Evolutionary conservation across 2,797 vertebrate species (phyloP), one percentile per base, ranked within the genome.

Genomic region (Enoplosus armatus): DNA sequence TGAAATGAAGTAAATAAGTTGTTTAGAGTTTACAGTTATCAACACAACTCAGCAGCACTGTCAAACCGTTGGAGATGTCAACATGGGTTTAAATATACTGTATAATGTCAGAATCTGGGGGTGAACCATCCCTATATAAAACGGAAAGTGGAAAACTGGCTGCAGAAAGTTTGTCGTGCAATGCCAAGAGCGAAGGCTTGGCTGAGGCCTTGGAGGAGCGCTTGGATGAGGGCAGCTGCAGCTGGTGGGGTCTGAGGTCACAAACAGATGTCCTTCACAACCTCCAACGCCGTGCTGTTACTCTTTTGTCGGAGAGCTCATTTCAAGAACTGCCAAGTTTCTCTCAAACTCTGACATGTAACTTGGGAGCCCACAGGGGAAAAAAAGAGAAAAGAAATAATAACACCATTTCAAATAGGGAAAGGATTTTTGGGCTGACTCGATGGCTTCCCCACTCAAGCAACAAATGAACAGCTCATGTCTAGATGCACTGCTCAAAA

Each of bases 231-330:
- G 75, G 79, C 63, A 6, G 77, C 82, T 90, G 90, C 87, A 93
- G 91, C 89, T 92, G 91, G 33, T 58, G 73, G 70, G 87, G 85
- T 90, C 87, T 86, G 85, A 90, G 89, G 89, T 92, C 89, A 84
- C 51, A 0, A 78, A 50, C 89, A 89, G 89, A 91, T 90, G 90
- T 92, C 92, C 90, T 89, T 84, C 89, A 85, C 85, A 88, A 76
- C 72, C 87, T 86, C 86, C 77, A 80, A 11, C 39, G 6, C 72
- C 24, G 53, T 71, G 79, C 72, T 76, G 65, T 22, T 74, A 0
- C 65, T 67, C 80, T 81, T 89, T 91, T 89, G 80, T 88, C 27
- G 8, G 45, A 35, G 20, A 16, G 64, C 67, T 89, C 72, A 26
- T 83, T 85, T 79, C 29, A 72, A 54, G 37, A 89, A 73, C 68